Conservation (phyloP, 1,140 invertebrate genomes). For the Cryptotermes secundus region DNA sequence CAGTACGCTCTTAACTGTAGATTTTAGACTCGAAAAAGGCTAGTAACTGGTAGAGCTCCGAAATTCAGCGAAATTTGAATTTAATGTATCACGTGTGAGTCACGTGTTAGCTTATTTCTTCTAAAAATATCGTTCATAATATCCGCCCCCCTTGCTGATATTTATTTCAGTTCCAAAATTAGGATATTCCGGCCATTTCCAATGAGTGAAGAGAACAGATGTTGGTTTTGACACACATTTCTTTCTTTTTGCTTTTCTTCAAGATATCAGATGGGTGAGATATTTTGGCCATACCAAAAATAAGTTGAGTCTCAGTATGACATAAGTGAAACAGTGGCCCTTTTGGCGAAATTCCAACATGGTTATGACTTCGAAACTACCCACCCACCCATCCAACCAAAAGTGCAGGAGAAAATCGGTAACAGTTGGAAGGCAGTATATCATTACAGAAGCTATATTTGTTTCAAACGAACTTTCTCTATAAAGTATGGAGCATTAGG, state of each 20-base stretch:
- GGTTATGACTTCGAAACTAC: neutral
- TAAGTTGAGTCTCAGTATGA: neutral
- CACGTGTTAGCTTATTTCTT: too few species aligned
- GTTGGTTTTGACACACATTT: neutral
- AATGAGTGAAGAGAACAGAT: neutral
- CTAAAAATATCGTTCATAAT: too few species aligned
- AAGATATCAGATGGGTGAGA: neutral
- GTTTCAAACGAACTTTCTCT: slow-evolving; percentile 6
- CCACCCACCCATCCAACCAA: neutral
- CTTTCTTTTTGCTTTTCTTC: neutral
- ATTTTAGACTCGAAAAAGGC: too few species aligned
- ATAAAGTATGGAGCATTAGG: neutral
- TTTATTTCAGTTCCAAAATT: neutral
- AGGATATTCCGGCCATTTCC: neutral
- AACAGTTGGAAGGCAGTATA: neutral
- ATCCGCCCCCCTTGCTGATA: neutral
- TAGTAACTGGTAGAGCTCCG: too few species aligned
- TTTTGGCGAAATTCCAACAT: neutral
- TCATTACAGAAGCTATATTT: neutral
- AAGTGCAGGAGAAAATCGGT: neutral
- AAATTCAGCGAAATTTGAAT: too few species aligned
- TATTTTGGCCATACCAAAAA: neutral
- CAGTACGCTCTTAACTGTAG: too few species aligned
- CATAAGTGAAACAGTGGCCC: neutral
- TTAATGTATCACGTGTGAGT: too few species aligned